Base-by-base conservation (phyloP, 2,888 invertebrate species). In the Lingula anatina region DNA sequence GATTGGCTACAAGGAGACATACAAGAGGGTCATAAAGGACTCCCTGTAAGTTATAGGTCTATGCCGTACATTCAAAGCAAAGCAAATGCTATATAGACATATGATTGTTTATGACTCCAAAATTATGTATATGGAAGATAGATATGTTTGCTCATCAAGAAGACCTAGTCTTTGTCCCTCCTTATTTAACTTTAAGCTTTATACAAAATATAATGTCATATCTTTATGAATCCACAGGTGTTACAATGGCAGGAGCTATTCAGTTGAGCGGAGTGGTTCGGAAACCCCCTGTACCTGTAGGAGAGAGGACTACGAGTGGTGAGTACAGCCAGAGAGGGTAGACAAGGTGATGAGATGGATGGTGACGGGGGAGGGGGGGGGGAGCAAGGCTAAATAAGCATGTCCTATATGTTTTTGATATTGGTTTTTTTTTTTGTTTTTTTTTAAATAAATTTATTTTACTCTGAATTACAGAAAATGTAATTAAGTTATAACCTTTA, bases 271-370 rank as follows among this genome's bases (percentile, higher is more conserved):
- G 23, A 46, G n/a, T n/a, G n/a, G n/a, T n/a, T n/a, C 26, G 5
- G 45, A 28, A 20, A 51, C 53, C 9, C 42, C 35, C 1, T 76
- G 76, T 57, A 44, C n/a, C 12, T 76, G 76, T 55, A 66, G 65
- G 1, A 55, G 64, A 26, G 71, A 69, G 18, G 76, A 76, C 57
- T 76, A 69, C 60, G 71, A 72, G 56, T 76, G 75, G 75, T 75
- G 54, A 55, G 63, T 56, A 9, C 37, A 18, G 9, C 38, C 23
- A 18, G 23, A 18, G 12, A 4, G 12, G 24, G 27, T 23, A 47
- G 24, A 44, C 43, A 5, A 5, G 23, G 12, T n/a, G 23, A 5
- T 20, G 5, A 41, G 20, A 41, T 20, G 23, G n/a, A 5, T 20
- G 12, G 18, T 20, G 23, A 20, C 18, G 15, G 23, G 41, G 18